These are phyloP conservation scores for Athalia cordata DNA, from an alignment of 2,888 invertebrate species.

Conservation along the genomic window DNA sequence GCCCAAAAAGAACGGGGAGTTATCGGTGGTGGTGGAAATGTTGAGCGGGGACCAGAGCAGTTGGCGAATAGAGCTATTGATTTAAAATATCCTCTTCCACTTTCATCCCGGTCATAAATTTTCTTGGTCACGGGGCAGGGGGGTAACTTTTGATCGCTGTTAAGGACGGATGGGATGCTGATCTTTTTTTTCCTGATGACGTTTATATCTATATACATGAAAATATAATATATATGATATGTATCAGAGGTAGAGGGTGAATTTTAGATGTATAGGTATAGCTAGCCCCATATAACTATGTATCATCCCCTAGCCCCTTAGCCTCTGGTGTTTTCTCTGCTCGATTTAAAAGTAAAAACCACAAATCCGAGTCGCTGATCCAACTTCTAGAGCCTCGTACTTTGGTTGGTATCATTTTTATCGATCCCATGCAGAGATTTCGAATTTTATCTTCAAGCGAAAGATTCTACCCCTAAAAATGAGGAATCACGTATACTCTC, in stretches of 20 bases:
- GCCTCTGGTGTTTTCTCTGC: constrained; percentile 20
- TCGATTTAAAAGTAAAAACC: constrained; percentile 41
- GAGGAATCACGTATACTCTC: too few species aligned
- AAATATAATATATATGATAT: too few species aligned
- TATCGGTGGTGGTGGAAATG: not conserved
- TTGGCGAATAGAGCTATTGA: constrained; percentile 51
- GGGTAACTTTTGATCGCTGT: constrained; percentile 46
- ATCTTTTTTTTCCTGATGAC: not conserved
- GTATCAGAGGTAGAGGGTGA: too few species aligned
- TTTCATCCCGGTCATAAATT: constrained; percentile 49
- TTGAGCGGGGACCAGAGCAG: constrained; percentile 16
- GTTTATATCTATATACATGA: too few species aligned
- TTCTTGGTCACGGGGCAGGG: constrained; percentile 32
- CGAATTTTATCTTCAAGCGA: too few species aligned
- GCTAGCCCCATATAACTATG: too few species aligned
- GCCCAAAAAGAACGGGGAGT: not conserved
- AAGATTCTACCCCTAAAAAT: too few species aligned
- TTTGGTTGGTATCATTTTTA: constrained; percentile 26
- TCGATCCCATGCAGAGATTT: not conserved
- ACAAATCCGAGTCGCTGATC: constrained; percentile 10
- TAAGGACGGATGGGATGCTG: constrained; percentile 23
- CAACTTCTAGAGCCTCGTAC: not conserved
- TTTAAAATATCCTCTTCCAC: constrained; percentile 50
- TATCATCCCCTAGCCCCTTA: too few species aligned
- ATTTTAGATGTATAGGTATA: too few species aligned